Evolutionary conservation across 2,888 invertebrate species (phyloP).

Genomic region (Cataglyphis rosenhaueri): DNA sequence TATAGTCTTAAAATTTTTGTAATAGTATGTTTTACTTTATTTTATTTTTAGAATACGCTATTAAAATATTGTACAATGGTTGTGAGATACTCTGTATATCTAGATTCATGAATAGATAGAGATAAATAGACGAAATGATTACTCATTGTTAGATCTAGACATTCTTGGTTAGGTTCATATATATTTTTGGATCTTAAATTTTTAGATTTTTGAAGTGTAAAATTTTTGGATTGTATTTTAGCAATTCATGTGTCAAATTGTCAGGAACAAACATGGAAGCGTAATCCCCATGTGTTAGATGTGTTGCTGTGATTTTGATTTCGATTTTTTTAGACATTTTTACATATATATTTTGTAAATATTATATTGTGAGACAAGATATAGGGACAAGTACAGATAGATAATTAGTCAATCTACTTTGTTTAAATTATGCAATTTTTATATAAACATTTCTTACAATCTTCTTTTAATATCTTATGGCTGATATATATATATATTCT

Average conservation of each 20-base stretch:
- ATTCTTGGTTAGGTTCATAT: background rate
- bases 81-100: background rate
- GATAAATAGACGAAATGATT: background rate
- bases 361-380: slow-evolving; percentile 52
- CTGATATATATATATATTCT: background rate
- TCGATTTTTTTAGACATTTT: slow-evolving; percentile 60
- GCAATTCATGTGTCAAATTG: background rate
- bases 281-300: slow-evolving; percentile 39
- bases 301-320: slow-evolving; percentile 63
- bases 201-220: background rate
- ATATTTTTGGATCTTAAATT: slow-evolving; percentile 11
- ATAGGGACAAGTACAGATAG: background rate
- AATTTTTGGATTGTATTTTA: slow-evolving; percentile 17
- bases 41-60: no score
- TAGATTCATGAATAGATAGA: background rate
- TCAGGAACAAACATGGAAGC: background rate
- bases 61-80: no score
- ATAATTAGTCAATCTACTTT: slow-evolving; percentile 8
- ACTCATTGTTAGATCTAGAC: slow-evolving; percentile 4
- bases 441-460: slow-evolving; percentile 6
- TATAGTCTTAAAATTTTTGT: no score
- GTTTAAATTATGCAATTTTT: slow-evolving; percentile 11
- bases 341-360: slow-evolving; percentile 56
- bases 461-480: background rate
- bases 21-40: no score